Evolutionary conservation across 2,113 vertebrate species (phyloP), one percentile per base, ranked within the genome.

Genomic region (Oreotragus oreotragus): DNA sequence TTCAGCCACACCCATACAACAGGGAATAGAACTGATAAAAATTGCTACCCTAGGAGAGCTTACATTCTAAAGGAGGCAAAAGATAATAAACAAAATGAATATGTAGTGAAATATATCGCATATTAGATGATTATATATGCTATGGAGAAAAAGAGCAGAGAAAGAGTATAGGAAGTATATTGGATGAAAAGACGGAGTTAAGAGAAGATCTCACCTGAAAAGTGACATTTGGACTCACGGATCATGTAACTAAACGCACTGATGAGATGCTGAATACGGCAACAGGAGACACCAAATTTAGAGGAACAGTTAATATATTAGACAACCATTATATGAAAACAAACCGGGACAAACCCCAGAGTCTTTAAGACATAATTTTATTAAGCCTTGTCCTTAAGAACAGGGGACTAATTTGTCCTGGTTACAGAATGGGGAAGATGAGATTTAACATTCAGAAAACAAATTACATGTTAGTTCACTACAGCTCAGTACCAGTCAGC

Each of bases 371-470:
- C 85, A 36, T 16, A 57, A 53, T 93, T 88, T 93, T 76, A 70
- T 81, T 94, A 80, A 43, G 88, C 36, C 64, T 90, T 95, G n/a
- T 83, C 51, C 25, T 86, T 60, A 64, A 94, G 70, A 91, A 91
- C 12, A 85, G 45, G 77, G 45, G 43, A 62, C 21, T 33, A 39
- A 64, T 19, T 86, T 27, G 39, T 76, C 25, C 2, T 60, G 28
- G 64, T 73, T 93, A 64, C 11, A 53, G 88, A 94, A 88, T 2
- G 0, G 14, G 28, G 23, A 14, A 53, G 58, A 90, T 33, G 30
- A 91, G 57, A 87, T 53, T 83, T 39, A 80, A 25, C 30, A 55
- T 88, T 94, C 70, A 83, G 94, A 88, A 92, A 90, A 84, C 17
- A 16, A 81, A 14, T 86, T 57, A 36, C 21, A 17, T 12, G 9